Evolutionary conservation across 2,113 vertebrate genomes (phyloP).

Genomic region (Centropus bengalensis): DNA sequence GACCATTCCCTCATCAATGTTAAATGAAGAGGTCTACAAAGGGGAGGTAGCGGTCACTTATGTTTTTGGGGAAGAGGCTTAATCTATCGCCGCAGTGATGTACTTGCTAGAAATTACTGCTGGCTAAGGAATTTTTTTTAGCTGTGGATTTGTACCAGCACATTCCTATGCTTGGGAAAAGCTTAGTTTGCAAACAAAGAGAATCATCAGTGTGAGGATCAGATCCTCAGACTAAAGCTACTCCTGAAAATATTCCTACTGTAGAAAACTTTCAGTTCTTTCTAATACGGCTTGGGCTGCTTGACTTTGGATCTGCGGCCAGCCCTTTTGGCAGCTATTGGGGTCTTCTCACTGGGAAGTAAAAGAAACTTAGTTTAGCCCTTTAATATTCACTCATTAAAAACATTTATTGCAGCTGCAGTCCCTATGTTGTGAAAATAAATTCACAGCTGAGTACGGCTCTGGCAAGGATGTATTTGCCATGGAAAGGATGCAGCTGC

Average conservation of each 20-base stretch:
- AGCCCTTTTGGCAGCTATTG: neutral
- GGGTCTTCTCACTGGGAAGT: neutral
- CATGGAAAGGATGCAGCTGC: neutral
- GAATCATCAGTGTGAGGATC: neutral
- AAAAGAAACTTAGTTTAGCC: neutral
- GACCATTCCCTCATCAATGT: neutral
- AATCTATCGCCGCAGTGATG: neutral
- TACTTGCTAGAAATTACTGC: neutral
- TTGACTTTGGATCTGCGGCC: neutral
- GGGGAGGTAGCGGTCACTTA: neutral
- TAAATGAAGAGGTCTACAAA: neutral
- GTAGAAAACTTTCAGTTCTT: neutral
- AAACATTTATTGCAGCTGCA: neutral
- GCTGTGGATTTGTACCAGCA: neutral
- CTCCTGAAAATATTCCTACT: neutral
- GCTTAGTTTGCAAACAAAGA: neutral
- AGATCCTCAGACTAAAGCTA: neutral
- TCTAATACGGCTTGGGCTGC: neutral
- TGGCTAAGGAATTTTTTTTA: neutral
- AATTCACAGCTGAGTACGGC: neutral
- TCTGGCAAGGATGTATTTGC: neutral
- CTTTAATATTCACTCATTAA: neutral
- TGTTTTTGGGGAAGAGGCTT: slow-evolving; percentile 13
- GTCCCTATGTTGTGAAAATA: neutral
- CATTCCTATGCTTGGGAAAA: neutral